Evolutionary conservation across 1,140 invertebrate genomes (phyloP).

Genomic region (Asobara japonica): DNA sequence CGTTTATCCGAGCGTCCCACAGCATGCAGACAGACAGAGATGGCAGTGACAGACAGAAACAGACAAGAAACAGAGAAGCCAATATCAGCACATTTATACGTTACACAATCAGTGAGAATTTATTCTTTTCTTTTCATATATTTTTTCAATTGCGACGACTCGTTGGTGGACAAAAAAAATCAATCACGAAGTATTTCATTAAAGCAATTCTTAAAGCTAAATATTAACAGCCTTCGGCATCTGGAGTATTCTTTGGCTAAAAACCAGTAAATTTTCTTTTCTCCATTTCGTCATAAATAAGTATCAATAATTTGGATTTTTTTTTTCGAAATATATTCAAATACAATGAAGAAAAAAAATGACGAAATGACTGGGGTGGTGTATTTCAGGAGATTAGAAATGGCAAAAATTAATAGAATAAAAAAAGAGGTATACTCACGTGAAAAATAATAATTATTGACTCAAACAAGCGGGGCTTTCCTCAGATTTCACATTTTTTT

Average conservation of each 20-base stretch:
- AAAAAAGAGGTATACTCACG: too few relatives aligned
- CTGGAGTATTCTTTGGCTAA: slow-evolving; percentile 25
- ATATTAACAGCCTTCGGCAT: slow-evolving; percentile 1
- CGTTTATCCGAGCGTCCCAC: slow-evolving; percentile 62
- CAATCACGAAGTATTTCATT: background rate
- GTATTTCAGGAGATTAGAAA: too few relatives aligned
- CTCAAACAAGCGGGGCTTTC: background rate
- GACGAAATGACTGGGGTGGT: too few relatives aligned
- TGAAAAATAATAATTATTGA: background rate
- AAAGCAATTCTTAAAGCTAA: background rate
- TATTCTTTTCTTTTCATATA: slow-evolving; percentile 10
- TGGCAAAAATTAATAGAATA: too few relatives aligned
- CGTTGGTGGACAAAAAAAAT: background rate
- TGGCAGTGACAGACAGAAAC: slow-evolving; percentile 66
- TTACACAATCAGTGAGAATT: slow-evolving; percentile 47
- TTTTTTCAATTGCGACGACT: background rate
- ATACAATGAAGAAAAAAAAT: too few relatives aligned
- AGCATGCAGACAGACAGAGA: slow-evolving; percentile 68
- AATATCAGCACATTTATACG: slow-evolving; percentile 61
- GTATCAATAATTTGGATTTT: too few relatives aligned
- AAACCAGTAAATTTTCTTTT: background rate
- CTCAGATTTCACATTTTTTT: background rate
- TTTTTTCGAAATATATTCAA: background rate
- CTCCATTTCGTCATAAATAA: too few relatives aligned
- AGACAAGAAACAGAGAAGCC: slow-evolving; percentile 66